Conservation (phyloP, 2,888 invertebrate genomes). For the Cremastinae sp. region DNA sequence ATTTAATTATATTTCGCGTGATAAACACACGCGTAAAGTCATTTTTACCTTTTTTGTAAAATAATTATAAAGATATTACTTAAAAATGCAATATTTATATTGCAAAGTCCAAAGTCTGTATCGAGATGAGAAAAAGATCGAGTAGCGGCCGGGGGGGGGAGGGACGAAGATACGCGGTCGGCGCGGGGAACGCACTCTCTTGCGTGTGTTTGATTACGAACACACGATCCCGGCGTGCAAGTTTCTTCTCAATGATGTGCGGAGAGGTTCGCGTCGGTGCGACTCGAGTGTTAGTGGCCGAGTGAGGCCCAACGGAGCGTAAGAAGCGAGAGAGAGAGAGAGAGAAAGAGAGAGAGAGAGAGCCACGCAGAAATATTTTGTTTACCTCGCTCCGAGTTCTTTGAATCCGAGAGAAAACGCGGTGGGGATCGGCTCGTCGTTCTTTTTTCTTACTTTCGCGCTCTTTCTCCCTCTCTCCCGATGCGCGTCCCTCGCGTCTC, state of each 20-base stretch:
- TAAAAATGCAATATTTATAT: no score
- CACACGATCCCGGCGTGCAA: constrained; percentile 3
- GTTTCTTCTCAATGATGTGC: constrained; percentile 24
- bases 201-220: not conserved
- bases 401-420: constrained; percentile 74
- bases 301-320: constrained; percentile 29
- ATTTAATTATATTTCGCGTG: no score
- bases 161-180: not conserved
- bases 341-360: constrained; percentile 44
- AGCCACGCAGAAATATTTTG: constrained; percentile 77
- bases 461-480: constrained; percentile 2
- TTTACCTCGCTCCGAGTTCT: constrained; percentile 79
- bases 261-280: not conserved
- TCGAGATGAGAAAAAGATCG: no score
- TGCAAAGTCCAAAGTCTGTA: no score
- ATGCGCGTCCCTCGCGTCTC: no score
- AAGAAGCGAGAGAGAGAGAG: constrained; percentile 38
- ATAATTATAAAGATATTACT: no score
- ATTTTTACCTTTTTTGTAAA: no score
- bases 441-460: constrained; percentile 18
- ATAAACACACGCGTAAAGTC: no score
- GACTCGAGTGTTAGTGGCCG: constrained; percentile 12
- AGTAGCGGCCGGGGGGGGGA: not conserved
- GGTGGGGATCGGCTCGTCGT: constrained; percentile 53
- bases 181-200: constrained; percentile 32